Base-by-base conservation (phyloP, 2,888 invertebrate species). In the Cataglyphis cursor region DNA sequence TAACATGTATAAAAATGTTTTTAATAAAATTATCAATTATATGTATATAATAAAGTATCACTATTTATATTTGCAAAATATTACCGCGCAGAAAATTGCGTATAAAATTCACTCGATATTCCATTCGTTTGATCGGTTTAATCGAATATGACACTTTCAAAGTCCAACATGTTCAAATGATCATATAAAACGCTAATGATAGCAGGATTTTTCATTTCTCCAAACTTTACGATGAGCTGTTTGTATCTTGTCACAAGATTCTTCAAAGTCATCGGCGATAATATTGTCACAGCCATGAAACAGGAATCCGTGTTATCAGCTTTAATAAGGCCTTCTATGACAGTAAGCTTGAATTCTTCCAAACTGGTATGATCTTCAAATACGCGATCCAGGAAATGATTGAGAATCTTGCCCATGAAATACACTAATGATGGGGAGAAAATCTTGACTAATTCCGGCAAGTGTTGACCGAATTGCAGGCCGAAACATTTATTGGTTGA, bases 251-350 rank as follows among this genome's bases (percentile, higher is more conserved):
- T 21, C 8, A 1, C 0, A 15, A 68, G 9, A 0, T 57, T 9
- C 2, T n/a, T 44, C 0, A 9, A 1, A 0, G 3, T 28, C 0
- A 59, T 0, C 1, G 28, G n/a, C 3, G n/a, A 35, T 8, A 91
- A 24, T 28, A 89, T 21, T 64, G 61, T 54, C 0, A 65, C 86
- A 0, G 89, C 88, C 3, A 88, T 51, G n/a, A 88, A 0, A 0
- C 12, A 10, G 1, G 88, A 44, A 9, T 81, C 31, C 0, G 0
- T 1, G 0, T 76, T 54, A 0, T 1, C 51, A 1, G 4, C 2
- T 44, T 83, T 62, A 6, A 84, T 2, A 6, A 89, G 31, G 15
- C 85, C 86, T 12, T 88, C 85, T 9, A 85, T 81, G 0, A 86
- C 0, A 0, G 0, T 10, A 5, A 88, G 15, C 0, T 9, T 66